phyloP scores from a whole-genome alignment of 1,140 invertebrate genomes.

The Cotesia chilonis region DNA sequence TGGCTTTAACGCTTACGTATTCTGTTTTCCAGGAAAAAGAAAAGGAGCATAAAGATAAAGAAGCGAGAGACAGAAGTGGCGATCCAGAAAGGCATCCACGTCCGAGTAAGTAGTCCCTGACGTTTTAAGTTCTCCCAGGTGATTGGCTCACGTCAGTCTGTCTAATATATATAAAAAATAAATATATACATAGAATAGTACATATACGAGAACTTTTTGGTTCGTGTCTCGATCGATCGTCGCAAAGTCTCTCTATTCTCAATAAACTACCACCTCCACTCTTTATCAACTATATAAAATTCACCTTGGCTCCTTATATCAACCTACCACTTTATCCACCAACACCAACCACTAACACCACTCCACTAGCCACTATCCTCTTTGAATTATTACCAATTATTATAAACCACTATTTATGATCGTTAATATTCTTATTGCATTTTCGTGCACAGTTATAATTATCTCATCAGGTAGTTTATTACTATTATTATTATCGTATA shows the following conservation, averaged over 20 bases:
- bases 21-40: slow-evolving; percentile 51
- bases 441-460: slow-evolving; percentile 44
- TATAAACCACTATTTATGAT: slow-evolving; percentile 5
- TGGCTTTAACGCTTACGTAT: not conserved
- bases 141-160: slow-evolving; percentile 39
- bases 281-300: not conserved
- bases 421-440: slow-evolving; percentile 44
- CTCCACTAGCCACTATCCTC: slow-evolving; percentile 7
- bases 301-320: not conserved
- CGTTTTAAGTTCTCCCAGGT: slow-evolving; percentile 33
- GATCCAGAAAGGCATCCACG: slow-evolving; percentile 62
- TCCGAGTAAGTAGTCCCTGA: slow-evolving; percentile 61
- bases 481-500: no score
- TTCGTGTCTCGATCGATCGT: slow-evolving; percentile 39
- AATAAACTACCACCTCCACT: not conserved
- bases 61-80: slow-evolving; percentile 53
- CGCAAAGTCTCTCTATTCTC: slow-evolving; percentile 23
- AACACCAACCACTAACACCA: not conserved
- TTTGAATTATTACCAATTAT: slow-evolving; percentile 2
- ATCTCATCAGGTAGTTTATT: slow-evolving; percentile 3
- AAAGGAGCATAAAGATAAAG: slow-evolving; percentile 57
- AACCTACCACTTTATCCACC: not conserved
- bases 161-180: slow-evolving; percentile 9
- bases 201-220: slow-evolving; percentile 18
- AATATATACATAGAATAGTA: slow-evolving; percentile 25